Evolutionary conservation across 2,113 vertebrate species (phyloP).

Genomic region (Xiphophorus couchianus): DNA sequence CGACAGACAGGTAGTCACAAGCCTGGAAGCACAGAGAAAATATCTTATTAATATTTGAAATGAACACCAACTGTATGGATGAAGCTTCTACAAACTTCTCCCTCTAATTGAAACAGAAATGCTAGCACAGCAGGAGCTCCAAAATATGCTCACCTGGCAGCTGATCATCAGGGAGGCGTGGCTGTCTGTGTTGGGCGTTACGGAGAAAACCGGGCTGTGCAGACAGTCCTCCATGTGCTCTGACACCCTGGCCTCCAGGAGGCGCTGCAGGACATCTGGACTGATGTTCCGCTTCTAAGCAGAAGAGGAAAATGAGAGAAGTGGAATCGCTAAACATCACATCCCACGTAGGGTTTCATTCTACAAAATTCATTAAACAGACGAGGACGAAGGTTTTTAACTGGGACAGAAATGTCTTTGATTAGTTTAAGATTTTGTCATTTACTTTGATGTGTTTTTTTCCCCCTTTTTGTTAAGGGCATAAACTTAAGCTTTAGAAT

Average conservation of each 20-base stretch:
- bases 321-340: no score
- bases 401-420: not conserved
- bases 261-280: slow-evolving; percentile 54
- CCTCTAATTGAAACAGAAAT: not conserved
- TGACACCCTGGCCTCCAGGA: slow-evolving; percentile 70
- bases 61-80: not conserved
- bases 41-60: not conserved
- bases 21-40: slow-evolving; percentile 62
- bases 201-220: slow-evolving; percentile 74
- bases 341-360: no score
- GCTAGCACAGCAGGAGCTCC: no score
- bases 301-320: not conserved
- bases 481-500: no score
- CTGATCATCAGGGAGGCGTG: slow-evolving; percentile 75
- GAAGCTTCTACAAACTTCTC: no score
- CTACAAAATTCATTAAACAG: not conserved
- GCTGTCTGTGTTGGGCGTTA: slow-evolving; percentile 57
- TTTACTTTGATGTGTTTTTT: not conserved
- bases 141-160: slow-evolving; percentile 66
- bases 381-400: no score
- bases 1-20: slow-evolving; percentile 80
- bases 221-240: slow-evolving; percentile 79
- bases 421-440: not conserved
- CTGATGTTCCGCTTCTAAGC: slow-evolving; percentile 69
- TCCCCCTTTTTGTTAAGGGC: no score